Conservation (phyloP, 2,113 vertebrate species). For the Mastomys natalensis region DNA sequence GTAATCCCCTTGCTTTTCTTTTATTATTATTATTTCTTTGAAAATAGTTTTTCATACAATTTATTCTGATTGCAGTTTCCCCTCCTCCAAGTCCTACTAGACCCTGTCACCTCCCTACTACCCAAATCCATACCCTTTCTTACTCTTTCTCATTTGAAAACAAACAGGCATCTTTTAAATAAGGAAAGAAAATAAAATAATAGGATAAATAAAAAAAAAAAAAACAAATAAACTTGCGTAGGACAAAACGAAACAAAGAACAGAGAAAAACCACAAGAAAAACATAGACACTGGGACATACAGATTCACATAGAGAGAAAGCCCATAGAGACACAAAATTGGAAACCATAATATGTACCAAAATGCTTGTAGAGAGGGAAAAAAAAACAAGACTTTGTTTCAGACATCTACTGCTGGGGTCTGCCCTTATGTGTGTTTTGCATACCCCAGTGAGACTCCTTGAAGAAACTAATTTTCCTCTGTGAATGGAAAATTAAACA, state of each 20-base stretch:
- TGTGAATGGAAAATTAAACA: not conserved
- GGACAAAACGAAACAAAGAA: not conserved
- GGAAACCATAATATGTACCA: not conserved
- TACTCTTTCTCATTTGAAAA: not conserved
- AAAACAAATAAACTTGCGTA: not conserved
- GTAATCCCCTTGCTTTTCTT: not conserved
- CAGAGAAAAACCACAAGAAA: not conserved
- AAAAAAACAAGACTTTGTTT: not conserved
- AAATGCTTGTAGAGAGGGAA: not conserved
- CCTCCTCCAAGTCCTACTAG: not conserved
- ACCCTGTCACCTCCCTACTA: not conserved
- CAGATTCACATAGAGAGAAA: not conserved
- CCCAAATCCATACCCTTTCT: not conserved
- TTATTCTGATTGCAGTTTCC: not conserved
- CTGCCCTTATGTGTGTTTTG: not conserved
- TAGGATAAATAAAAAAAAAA: not conserved
- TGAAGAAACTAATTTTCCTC: not conserved
- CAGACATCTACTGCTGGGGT: not conserved
- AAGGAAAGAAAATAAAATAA: not conserved
- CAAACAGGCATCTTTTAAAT: not conserved
- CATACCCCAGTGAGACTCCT: not conserved
- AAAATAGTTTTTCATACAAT: not conserved
- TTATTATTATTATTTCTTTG: not conserved
- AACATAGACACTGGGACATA: not conserved
- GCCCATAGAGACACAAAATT: not conserved